Base-by-base conservation (phyloP, 2,797 vertebrate species). In the Columba guinea region DNA sequence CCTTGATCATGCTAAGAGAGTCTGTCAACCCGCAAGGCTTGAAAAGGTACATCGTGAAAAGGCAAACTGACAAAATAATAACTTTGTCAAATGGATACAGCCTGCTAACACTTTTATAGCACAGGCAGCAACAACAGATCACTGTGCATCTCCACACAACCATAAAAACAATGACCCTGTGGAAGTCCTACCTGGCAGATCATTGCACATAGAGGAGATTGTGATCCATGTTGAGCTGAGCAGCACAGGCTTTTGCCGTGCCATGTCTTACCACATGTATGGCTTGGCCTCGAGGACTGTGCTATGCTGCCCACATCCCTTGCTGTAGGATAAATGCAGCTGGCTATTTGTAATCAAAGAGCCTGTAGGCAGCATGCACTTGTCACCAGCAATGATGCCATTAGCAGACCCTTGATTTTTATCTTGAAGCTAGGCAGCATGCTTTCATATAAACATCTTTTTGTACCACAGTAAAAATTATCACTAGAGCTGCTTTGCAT, bases 1-100 rank as follows among this genome's bases (percentile, higher is more conserved):
- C 62, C 97, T 99, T 5, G 97, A 97, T 78, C 91, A 53, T 67
- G 71, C 90, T 99, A 28, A 96, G 84, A 19, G 95, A 98, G 98
- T 39, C 23, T 78, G 53, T 96, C 98, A 41, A 82, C 97, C 3
- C 99, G 98, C 79, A 97, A 98, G 56, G 30, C n/a, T 51, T 87
- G 32, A 77, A 85, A 70, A 75, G 26, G 24, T 4, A 11, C 1
- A 7, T 1, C 46, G 12, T 15, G 20, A 65, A 92, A 73, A 76
- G 27, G n/a, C 8, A 84, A 68, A 63, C 5, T 7, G 53, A 41
- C 23, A 76, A 91, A 97, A 97, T 4, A 23, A 97, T 12, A 88
- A 98, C 34, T 98, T 99, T 18, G 96, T 98, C 82, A 74, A 93
- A 28, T 98, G 98, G 98, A 97, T 75, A 48, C 95, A 97, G 56